Percentiles rank a stretch among this genome's conserved stretches.
These are phyloP conservation scores for Melospiza melodia DNA, from an alignment of 2,113 vertebrate species.

Conservation along the genomic window DNA sequence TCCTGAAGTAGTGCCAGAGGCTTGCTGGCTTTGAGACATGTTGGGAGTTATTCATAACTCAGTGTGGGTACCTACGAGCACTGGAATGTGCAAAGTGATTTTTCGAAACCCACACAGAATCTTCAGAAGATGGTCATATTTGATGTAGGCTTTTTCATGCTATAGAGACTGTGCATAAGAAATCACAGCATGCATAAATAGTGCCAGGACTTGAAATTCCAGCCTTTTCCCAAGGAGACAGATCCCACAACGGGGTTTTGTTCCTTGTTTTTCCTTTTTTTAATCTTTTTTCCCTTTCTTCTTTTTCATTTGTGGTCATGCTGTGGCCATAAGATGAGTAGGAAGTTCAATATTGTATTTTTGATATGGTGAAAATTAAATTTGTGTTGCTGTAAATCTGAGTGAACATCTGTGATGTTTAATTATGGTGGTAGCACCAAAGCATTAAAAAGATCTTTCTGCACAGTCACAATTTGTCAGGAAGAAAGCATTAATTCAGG, in stretches of 20 bases:
- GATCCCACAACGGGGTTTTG: background rate
- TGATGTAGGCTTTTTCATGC: constrained; percentile 61
- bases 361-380: background rate
- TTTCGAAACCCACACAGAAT: constrained; percentile 56
- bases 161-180: constrained; percentile 44
- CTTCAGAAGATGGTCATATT: constrained; percentile 65
- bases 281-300: fast-evolving
- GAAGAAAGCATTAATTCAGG: background rate
- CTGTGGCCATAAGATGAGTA: background rate
- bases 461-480: background rate
- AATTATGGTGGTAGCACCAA: background rate
- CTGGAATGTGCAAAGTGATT: constrained; percentile 52
- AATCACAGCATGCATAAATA: constrained; percentile 53
- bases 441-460: background rate
- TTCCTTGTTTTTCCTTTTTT: too few species aligned
- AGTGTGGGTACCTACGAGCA: constrained; percentile 54
- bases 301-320: background rate
- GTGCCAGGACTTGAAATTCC: constrained; percentile 36
- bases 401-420: background rate
- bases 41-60: constrained; percentile 64
- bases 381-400: background rate
- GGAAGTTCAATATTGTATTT: background rate
- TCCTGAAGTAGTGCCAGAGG: constrained; percentile 37
- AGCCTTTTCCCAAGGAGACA: background rate
- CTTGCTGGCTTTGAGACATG: constrained; percentile 36